A percentile compares a stretch with the other conserved stretches of the same genome.
These are phyloP conservation scores for Drosophila littoralis DNA, from an alignment of 1,140 invertebrate genomes.

Conservation along the genomic window DNA sequence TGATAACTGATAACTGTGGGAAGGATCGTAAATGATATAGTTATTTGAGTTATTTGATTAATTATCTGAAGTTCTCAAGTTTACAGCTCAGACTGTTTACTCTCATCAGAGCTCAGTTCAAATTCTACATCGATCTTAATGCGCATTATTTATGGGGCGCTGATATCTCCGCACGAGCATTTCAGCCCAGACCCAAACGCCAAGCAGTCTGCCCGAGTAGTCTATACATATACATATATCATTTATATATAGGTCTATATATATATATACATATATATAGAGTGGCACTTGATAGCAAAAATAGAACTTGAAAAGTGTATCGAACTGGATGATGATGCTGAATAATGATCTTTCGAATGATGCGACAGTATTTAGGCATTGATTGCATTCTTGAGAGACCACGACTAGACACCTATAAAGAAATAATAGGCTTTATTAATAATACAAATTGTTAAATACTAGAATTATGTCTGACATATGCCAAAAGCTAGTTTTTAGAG, in stretches of 20 bases:
- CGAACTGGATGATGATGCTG: background rate
- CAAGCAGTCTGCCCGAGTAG: slow-evolving; percentile 12
- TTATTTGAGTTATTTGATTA: too few relatives aligned
- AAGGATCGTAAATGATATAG: too few relatives aligned
- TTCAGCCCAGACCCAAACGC: background rate
- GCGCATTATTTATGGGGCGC: background rate
- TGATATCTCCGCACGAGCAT: background rate
- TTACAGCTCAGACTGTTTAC: too few relatives aligned
- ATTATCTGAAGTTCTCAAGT: too few relatives aligned
- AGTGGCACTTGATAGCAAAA: background rate
- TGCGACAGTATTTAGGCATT: background rate
- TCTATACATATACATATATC: background rate
- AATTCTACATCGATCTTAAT: background rate
- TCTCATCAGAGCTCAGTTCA: background rate
- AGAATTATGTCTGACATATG: too few relatives aligned
- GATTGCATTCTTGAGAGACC: background rate
- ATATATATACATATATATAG: background rate
- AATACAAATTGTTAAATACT: background rate
- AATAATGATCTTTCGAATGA: slow-evolving; percentile 4
- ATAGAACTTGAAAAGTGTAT: slow-evolving; percentile 5
- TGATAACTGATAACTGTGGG: too few relatives aligned
- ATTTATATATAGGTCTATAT: background rate
- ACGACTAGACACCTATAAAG: background rate
- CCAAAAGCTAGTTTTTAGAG: too few relatives aligned
- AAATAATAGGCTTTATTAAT: background rate